Conservation (phyloP, 2,888 invertebrate genomes). For the Rotaria magnacalcarata region DNA sequence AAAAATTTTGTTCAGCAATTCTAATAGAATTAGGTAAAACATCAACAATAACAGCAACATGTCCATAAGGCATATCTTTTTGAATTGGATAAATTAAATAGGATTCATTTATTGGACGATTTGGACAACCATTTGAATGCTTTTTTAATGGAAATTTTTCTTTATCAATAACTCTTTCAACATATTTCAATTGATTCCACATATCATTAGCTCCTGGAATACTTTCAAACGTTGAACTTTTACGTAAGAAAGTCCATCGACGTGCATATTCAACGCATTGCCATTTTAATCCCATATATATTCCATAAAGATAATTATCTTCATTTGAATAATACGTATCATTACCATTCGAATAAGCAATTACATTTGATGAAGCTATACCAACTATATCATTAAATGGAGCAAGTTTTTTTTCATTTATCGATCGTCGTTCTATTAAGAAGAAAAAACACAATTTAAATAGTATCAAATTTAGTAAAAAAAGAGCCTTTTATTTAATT, state of each 20-base stretch:
- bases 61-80: background rate
- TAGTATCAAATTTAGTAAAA: too few species aligned
- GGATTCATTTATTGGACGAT: background rate
- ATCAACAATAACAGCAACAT: slow-evolving; percentile 32
- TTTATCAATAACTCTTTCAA: background rate
- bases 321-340: background rate
- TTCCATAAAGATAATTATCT: background rate
- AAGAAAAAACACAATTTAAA: too few species aligned
- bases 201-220: background rate
- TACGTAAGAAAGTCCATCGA: slow-evolving; percentile 10
- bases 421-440: too few species aligned
- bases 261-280: slow-evolving; percentile 37
- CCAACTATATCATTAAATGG: background rate
- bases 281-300: slow-evolving; percentile 33
- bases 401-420: too few species aligned
- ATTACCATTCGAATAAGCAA: slow-evolving; percentile 4
- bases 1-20: slow-evolving; percentile 22
- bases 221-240: background rate
- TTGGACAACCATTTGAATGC: slow-evolving; percentile 28
- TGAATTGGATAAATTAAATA: background rate
- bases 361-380: background rate
- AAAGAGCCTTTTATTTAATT: too few species aligned
- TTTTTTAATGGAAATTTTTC: background rate
- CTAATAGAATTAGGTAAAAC: background rate
- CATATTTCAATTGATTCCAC: background rate